phyloP scores from a whole-genome alignment of 2,888 invertebrate genomes.

The Beris morrisii region DNA sequence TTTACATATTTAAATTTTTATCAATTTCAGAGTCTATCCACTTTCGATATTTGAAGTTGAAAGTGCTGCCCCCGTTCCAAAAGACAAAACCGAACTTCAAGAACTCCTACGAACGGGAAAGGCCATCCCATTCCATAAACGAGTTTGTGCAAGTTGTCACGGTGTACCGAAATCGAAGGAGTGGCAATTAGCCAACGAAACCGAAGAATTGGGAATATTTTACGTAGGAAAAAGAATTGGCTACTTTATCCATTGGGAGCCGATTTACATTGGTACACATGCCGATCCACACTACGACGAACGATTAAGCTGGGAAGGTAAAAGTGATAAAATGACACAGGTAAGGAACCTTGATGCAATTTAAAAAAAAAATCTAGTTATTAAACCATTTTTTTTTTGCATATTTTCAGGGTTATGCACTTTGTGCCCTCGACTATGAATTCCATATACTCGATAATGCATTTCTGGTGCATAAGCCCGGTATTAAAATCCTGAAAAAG shows the following conservation, averaged over 20 bases:
- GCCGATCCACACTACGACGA: conserved; percentile 88
- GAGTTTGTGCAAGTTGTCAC: conserved; percentile 86
- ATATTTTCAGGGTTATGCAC: conserved; percentile 74
- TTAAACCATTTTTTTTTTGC: conserved; percentile 15
- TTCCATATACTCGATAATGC: conserved; percentile 91
- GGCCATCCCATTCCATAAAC: conserved; percentile 90
- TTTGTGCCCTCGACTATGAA: conserved; percentile 89
- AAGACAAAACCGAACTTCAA: conserved; percentile 71
- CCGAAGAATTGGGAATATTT: conserved; percentile 72
- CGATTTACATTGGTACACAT: conserved; percentile 90
- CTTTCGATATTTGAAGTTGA: conserved; percentile 88
- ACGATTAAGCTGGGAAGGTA: conserved; percentile 91
- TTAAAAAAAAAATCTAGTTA: neutral
- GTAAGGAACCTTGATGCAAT: conserved; percentile 56
- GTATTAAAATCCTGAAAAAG: conserved; percentile 81
- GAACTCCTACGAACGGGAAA: conserved; percentile 74
- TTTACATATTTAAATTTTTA: conserved; percentile 1
- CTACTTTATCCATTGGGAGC: conserved; percentile 85
- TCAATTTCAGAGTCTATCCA: conserved; percentile 73
- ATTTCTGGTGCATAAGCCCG: conserved; percentile 90
- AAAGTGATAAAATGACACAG: conserved; percentile 95
- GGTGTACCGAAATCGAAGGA: conserved; percentile 83
- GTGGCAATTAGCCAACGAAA: conserved; percentile 76
- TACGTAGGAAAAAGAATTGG: conserved; percentile 82
- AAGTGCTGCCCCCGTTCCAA: conserved; percentile 65